These are phyloP conservation scores for Radopholus similis DNA, from an alignment of 1,140 invertebrate genomes.

Conservation along the genomic window DNA sequence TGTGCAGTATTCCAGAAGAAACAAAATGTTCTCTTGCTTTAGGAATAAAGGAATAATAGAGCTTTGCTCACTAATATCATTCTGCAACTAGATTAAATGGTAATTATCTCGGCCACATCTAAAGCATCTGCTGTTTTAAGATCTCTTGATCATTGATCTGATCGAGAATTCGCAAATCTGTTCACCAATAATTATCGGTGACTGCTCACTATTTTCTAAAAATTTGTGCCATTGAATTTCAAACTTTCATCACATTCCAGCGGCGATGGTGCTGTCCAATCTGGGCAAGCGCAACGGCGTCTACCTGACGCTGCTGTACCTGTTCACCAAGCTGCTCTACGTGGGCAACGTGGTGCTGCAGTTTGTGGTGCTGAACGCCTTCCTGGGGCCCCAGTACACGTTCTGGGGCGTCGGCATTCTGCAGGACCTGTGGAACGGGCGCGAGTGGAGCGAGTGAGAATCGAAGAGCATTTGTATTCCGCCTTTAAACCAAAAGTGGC, in stretches of 20 bases:
- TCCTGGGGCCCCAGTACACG: slow-evolving; percentile 63
- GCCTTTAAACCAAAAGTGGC: no score
- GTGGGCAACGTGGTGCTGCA: slow-evolving; percentile 63
- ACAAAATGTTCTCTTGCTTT: no score
- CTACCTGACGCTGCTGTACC: slow-evolving; percentile 63
- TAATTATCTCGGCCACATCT: neutral
- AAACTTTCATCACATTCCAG: slow-evolving; percentile 24
- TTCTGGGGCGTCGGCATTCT: slow-evolving; percentile 64
- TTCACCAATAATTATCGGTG: neutral
- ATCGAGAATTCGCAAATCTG: no score
- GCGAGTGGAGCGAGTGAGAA: slow-evolving; percentile 60
- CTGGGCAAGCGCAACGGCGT: slow-evolving; percentile 63
- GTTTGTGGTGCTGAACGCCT: slow-evolving; percentile 64
- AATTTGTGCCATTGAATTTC: neutral
- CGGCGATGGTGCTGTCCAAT: slow-evolving; percentile 20
- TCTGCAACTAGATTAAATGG: no score
- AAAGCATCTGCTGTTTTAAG: neutral
- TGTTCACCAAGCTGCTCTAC: slow-evolving; percentile 64
- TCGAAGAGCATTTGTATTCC: no score
- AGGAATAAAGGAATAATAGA: no score
- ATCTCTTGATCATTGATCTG: no score
- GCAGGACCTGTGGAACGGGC: slow-evolving; percentile 60
- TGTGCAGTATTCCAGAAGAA: no score
- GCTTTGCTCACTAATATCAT: no score
- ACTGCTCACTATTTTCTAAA: neutral